phyloP scores from a whole-genome alignment of 2,888 invertebrate genomes.

The Cheilosia variabilis region DNA sequence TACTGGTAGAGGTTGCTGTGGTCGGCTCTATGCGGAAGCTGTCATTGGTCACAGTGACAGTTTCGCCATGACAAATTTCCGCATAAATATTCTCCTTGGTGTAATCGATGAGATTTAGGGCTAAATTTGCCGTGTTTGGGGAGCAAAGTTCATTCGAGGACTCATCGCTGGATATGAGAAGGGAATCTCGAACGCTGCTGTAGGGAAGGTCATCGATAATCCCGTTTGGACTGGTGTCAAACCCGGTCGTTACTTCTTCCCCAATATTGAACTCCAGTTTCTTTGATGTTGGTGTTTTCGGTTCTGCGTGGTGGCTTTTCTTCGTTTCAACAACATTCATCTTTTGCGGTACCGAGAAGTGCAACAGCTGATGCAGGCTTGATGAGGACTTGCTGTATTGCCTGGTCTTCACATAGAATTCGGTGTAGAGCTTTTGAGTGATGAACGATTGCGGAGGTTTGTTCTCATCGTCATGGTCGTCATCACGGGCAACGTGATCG shows the following conservation, averaged over 20 bases:
- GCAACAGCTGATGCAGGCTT: constrained; percentile 84
- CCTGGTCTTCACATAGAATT: constrained; percentile 89
- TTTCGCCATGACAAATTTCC: constrained; percentile 85
- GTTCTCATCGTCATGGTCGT: constrained; percentile 79
- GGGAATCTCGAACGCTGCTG: constrained; percentile 88
- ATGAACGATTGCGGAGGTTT: constrained; percentile 86
- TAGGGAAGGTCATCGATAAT: constrained; percentile 88
- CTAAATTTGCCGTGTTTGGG: constrained; percentile 75
- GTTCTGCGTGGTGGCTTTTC: constrained; percentile 80
- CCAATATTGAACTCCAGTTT: constrained; percentile 79
- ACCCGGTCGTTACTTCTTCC: constrained; percentile 79
- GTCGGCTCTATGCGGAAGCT: constrained; percentile 55
- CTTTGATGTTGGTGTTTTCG: constrained; percentile 70
- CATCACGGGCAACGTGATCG: constrained; percentile 81
- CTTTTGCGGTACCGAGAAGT: constrained; percentile 83
- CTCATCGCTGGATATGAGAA: constrained; percentile 82
- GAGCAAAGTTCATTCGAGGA: constrained; percentile 68
- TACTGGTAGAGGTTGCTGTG: constrained; percentile 57
- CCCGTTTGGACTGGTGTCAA: constrained; percentile 80
- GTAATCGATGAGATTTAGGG: constrained; percentile 79
- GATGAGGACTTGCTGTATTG: constrained; percentile 87
- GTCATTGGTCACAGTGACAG: constrained; percentile 46
- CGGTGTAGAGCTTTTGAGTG: constrained; percentile 88
- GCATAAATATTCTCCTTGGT: constrained; percentile 88
- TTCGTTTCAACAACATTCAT: constrained; percentile 86